A percentile compares a stretch with the other conserved stretches of the same genome.
These are phyloP conservation scores for Leptodirus hochenwartii DNA, from an alignment of 2,888 invertebrate genomes.

Conservation along the genomic window DNA sequence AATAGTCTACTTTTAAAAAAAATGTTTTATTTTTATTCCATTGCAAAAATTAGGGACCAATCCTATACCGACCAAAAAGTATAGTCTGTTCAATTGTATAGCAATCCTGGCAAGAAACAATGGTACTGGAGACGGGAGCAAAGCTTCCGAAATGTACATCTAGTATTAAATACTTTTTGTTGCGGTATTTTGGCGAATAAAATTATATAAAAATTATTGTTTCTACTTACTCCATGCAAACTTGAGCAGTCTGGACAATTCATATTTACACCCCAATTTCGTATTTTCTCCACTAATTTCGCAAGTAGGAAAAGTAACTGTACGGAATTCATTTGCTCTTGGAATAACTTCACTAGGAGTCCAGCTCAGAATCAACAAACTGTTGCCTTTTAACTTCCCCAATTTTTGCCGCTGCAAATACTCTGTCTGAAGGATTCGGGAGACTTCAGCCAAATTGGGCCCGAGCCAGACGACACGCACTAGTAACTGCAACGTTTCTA, in stretches of 20 bases:
- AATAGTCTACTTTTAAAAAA: too few relatives aligned
- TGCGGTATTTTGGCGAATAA: too few relatives aligned
- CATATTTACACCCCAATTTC: slow-evolving; percentile 40
- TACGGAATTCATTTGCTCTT: slow-evolving; percentile 28
- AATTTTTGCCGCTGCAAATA: slow-evolving; percentile 14
- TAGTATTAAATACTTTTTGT: too few relatives aligned
- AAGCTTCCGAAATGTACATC: too few relatives aligned
- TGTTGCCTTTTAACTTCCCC: slow-evolving; percentile 16
- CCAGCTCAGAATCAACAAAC: slow-evolving; percentile 45
- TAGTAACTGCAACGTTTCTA: slow-evolving; percentile 36
- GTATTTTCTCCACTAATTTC: slow-evolving; percentile 20
- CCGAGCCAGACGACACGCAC: slow-evolving; percentile 57
- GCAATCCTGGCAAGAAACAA: too few relatives aligned
- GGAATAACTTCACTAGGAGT: slow-evolving; percentile 42
- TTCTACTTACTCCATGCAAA: slow-evolving; percentile 42
- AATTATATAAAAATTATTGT: too few relatives aligned
- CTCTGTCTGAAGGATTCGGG: too few relatives aligned
- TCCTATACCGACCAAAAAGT: too few relatives aligned
- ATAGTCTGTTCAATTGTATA: too few relatives aligned
- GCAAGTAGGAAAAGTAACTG: slow-evolving; percentile 46
- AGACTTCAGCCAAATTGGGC: slow-evolving; percentile 29
- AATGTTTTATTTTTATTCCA: too few relatives aligned
- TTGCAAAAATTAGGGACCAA: too few relatives aligned
- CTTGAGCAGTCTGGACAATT: slow-evolving; percentile 47
- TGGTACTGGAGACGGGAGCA: too few relatives aligned